These are phyloP conservation scores for Sceliomorpha sp. DNA, from an alignment of 2,888 invertebrate genomes.

Conservation along the genomic window DNA sequence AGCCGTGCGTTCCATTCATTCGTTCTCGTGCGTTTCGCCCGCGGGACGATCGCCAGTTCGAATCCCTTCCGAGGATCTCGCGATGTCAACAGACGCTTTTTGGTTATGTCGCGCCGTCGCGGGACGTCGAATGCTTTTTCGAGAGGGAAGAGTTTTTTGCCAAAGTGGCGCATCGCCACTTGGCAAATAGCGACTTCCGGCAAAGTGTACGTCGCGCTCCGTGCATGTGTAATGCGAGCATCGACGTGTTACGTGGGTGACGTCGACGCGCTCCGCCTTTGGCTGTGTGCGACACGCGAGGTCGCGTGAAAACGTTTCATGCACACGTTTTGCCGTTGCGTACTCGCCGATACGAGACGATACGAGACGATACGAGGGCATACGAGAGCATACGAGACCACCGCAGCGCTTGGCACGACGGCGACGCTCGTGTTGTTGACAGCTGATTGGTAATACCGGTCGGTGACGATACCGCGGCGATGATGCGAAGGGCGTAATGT, in stretches of 20 bases:
- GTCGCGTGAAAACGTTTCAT: constrained; percentile 7
- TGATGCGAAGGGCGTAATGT: too few species aligned
- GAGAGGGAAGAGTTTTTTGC: constrained; percentile 13
- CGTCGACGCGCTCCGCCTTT: constrained; percentile 22
- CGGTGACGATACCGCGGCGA: neutral
- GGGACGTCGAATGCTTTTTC: neutral
- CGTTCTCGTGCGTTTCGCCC: too few species aligned
- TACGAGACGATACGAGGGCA: too few species aligned
- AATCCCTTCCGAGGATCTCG: too few species aligned
- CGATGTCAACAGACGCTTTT: too few species aligned
- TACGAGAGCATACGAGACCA: too few species aligned
- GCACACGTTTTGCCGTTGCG: neutral
- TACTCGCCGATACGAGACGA: too few species aligned
- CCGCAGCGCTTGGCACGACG: neutral
- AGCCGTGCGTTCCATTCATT: constrained; percentile 44
- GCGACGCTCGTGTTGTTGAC: neutral
- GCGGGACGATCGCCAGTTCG: too few species aligned
- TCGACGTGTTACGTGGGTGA: constrained; percentile 26
- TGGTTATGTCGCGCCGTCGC: constrained; percentile 7
- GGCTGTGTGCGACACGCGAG: constrained; percentile 7
- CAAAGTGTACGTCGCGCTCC: constrained; percentile 15
- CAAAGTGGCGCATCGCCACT: constrained; percentile 37
- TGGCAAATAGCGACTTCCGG: constrained; percentile 46
- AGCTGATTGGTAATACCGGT: constrained; percentile 5
- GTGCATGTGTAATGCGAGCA: constrained; percentile 15